phyloP scores from a whole-genome alignment of 2,888 invertebrate genomes.

The Metallyticus violacea region DNA sequence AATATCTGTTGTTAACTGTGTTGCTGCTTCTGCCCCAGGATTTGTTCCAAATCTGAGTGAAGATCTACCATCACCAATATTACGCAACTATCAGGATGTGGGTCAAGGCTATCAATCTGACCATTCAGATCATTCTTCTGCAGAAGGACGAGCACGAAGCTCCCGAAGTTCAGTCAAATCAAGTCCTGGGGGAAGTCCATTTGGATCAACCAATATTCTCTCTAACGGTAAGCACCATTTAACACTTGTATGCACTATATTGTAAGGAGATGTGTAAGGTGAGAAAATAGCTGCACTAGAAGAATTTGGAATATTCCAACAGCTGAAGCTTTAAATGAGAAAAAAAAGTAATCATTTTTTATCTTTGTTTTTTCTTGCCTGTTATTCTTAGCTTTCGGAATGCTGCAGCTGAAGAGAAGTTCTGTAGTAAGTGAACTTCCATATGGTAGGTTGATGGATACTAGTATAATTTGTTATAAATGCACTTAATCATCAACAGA shows the following conservation, averaged over 20 bases:
- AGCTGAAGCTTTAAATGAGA: neutral
- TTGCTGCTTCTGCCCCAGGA: neutral
- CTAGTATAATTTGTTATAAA: neutral
- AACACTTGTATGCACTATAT: neutral
- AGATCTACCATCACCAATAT: slow-evolving; percentile 27
- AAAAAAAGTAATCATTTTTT: neutral
- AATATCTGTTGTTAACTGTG: neutral
- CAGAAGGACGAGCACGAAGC: slow-evolving; percentile 23
- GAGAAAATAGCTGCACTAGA: neutral
- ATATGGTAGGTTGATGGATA: neutral
- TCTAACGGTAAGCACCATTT: slow-evolving; percentile 5
- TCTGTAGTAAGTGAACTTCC: neutral
- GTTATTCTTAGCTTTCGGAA: neutral
- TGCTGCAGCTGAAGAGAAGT: neutral
- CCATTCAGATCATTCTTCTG: slow-evolving; percentile 30
- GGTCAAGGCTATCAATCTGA: slow-evolving; percentile 26
- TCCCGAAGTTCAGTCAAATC: slow-evolving; percentile 30
- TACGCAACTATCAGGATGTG: slow-evolving; percentile 5
- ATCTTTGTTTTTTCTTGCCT: neutral
- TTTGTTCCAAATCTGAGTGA: neutral
- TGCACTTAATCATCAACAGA: neutral
- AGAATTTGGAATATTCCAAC: neutral
- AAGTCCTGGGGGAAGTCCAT: slow-evolving; percentile 31
- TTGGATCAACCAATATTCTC: slow-evolving; percentile 25
- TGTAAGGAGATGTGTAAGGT: neutral